These are phyloP conservation scores for Cyrtorhinus lividipennis DNA, from an alignment of 1,140 invertebrate species.

Conservation along the genomic window DNA sequence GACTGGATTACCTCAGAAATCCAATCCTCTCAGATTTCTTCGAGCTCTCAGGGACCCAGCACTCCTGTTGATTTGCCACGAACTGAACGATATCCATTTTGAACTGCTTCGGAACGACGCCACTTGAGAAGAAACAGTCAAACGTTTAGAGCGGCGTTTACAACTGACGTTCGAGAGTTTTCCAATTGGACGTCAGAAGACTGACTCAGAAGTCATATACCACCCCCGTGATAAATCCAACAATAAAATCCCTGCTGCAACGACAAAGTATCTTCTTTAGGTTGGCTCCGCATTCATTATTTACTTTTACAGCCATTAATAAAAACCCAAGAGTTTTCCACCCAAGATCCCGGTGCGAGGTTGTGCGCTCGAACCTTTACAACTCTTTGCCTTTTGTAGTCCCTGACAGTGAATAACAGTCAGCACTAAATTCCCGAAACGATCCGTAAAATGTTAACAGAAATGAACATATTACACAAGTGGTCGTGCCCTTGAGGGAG, in stretches of 20 bases:
- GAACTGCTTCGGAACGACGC: no score
- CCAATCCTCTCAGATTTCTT: no score
- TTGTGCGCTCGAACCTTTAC: neutral
- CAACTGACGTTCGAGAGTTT: constrained; percentile 1
- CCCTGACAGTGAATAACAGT: neutral
- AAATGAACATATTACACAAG: constrained; percentile 10
- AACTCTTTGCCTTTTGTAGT: neutral
- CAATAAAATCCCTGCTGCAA: neutral
- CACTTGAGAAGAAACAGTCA: no score
- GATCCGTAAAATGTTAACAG: constrained; percentile 6
- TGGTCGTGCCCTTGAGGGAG: constrained; percentile 1
- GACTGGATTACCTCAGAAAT: no score
- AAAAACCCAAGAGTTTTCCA: neutral
- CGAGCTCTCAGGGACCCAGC: no score
- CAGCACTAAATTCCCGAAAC: constrained; percentile 1
- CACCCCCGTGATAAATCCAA: neutral
- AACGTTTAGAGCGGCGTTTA: neutral
- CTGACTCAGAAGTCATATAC: constrained; percentile 3
- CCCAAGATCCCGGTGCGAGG: neutral
- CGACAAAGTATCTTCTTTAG: constrained; percentile 3
- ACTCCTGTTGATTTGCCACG: no score
- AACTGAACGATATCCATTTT: no score
- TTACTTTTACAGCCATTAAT: constrained; percentile 10
- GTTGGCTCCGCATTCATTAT: constrained; percentile 1
- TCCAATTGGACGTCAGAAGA: neutral